Percentiles rank a stretch among this genome's conserved stretches.
Conservation (phyloP, 2,113 vertebrate species). For the Ictalurus punctatus region DNA sequence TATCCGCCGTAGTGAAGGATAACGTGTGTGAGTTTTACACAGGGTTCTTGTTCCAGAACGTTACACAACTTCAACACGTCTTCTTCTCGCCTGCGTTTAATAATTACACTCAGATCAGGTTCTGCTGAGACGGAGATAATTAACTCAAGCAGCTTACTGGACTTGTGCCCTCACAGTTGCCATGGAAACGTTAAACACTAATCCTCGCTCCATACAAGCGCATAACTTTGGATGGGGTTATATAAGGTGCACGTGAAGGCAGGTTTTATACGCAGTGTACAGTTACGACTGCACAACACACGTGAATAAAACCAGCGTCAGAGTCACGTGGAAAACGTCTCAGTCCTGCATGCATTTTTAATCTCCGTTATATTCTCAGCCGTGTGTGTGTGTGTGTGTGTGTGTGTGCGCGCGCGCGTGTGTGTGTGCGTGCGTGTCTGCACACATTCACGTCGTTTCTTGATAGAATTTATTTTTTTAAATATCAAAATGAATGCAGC, state of each 20-base stretch:
- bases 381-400: neutral
- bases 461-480: no score
- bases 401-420: neutral
- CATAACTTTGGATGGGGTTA: neutral
- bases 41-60: neutral
- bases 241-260: neutral
- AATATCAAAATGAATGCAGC: no score
- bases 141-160: neutral
- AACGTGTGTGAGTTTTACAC: neutral
- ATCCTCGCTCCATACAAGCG: neutral
- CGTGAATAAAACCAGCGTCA: neutral
- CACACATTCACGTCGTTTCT: neutral
- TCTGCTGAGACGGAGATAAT: neutral
- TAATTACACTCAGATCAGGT: constrained; percentile 7
- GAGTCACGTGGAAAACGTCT: neutral
- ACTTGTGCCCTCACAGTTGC: neutral
- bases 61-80: neutral
- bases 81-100: neutral
- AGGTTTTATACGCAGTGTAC: neutral
- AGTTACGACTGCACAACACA: neutral
- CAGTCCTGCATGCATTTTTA: neutral
- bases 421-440: neutral
- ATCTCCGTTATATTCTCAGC: neutral
- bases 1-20: neutral
- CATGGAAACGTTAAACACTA: neutral